These are phyloP conservation scores for Psephotus haematonotus DNA, from an alignment of 2,113 vertebrate genomes.

Conservation along the genomic window DNA sequence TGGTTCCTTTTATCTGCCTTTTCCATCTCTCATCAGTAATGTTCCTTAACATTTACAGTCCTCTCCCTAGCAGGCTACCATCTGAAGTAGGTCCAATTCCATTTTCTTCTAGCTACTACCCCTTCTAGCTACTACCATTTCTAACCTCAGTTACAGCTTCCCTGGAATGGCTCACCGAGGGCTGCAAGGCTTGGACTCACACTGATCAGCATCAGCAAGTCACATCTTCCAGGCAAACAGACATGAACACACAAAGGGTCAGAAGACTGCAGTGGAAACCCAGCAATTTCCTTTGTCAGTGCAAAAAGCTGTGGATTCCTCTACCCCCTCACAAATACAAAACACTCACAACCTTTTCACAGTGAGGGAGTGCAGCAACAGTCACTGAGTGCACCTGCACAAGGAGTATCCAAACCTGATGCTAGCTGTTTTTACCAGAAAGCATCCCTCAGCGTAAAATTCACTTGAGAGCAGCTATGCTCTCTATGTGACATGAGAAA, in stretches of 20 bases:
- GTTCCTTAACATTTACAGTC: neutral
- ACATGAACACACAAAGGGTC: neutral
- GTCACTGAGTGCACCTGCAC: neutral
- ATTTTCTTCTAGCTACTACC: neutral
- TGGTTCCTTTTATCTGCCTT: neutral
- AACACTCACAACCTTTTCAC: neutral
- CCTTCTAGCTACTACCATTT: neutral
- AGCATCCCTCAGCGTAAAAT: neutral
- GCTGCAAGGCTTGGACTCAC: neutral
- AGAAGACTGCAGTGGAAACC: neutral
- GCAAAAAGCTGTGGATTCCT: neutral
- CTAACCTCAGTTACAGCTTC: neutral
- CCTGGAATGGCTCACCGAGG: neutral
- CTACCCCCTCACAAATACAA: neutral
- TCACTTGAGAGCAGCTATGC: neutral
- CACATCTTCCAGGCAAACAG: neutral
- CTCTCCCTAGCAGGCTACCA: neutral
- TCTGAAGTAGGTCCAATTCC: neutral
- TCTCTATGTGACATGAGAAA: neutral
- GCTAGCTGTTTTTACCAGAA: neutral
- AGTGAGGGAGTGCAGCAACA: neutral
- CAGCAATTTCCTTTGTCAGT: neutral
- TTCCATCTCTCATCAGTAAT: neutral
- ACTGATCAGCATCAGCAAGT: neutral
- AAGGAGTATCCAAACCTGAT: neutral